phyloP scores from a whole-genome alignment of 2,888 invertebrate genomes.

The Salticus scenicus region DNA sequence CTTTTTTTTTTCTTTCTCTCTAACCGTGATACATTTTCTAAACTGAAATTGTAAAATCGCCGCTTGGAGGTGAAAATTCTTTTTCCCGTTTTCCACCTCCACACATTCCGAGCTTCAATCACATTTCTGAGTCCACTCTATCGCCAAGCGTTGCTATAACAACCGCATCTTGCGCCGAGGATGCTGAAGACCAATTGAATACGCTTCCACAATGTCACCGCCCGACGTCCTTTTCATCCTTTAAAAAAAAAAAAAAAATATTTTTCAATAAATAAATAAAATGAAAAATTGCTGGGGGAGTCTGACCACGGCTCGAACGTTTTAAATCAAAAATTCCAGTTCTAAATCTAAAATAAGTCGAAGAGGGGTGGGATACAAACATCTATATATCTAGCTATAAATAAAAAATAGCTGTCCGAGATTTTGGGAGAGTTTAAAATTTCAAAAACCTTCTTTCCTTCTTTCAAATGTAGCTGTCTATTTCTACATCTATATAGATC shows the following conservation, averaged over 20 bases:
- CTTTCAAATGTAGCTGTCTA: slow-evolving; percentile 59
- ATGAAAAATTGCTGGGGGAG: not conserved
- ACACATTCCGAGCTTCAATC: slow-evolving; percentile 33
- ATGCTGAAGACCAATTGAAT: slow-evolving; percentile 64
- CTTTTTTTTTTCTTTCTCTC: not conserved
- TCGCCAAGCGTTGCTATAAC: slow-evolving; percentile 49
- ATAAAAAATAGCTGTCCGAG: slow-evolving; percentile 66
- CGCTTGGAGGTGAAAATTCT: slow-evolving; percentile 49
- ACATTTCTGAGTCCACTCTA: slow-evolving; percentile 59
- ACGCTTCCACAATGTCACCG: slow-evolving; percentile 33
- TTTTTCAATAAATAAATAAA: slow-evolving; percentile 26
- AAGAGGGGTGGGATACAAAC: slow-evolving; percentile 9
- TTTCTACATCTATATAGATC: slow-evolving; percentile 33
- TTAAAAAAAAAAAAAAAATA: slow-evolving; percentile 48
- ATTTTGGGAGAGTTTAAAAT: slow-evolving; percentile 67
- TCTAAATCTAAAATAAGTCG: slow-evolving; percentile 32
- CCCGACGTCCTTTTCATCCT: slow-evolving; percentile 29
- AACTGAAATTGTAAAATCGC: slow-evolving; percentile 67
- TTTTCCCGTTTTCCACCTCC: not conserved
- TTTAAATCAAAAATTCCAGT: slow-evolving; percentile 66
- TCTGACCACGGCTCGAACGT: slow-evolving; percentile 37
- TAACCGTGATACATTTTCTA: slow-evolving; percentile 58
- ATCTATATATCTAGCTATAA: slow-evolving; percentile 48
- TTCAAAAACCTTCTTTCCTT: slow-evolving; percentile 52
- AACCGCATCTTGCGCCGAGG: slow-evolving; percentile 33